These are phyloP conservation scores for Andrena bucephala DNA, from an alignment of 2,888 invertebrate genomes.

Conservation along the genomic window DNA sequence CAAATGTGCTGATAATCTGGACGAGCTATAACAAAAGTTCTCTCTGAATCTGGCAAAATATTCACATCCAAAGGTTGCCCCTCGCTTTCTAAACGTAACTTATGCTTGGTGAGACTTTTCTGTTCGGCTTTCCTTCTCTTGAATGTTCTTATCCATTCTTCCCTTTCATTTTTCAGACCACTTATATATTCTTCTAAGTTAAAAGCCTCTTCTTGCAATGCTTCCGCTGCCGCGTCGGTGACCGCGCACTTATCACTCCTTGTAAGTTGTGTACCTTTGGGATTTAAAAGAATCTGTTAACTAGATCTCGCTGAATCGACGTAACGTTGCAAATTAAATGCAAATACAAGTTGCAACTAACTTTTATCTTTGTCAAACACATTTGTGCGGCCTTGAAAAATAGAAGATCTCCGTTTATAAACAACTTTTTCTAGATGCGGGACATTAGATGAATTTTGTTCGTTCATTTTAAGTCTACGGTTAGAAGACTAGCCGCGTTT, in stretches of 20 bases:
- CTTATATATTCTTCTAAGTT: constrained; percentile 73
- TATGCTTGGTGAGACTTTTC: constrained; percentile 51
- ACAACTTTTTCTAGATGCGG: constrained; percentile 23
- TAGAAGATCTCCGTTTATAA: constrained; percentile 73
- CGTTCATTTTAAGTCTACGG: constrained; percentile 43
- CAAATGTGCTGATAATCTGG: constrained; percentile 73
- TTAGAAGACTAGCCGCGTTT: no score
- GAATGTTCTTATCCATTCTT: constrained; percentile 72
- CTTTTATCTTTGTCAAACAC: constrained; percentile 39
- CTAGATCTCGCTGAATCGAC: neutral
- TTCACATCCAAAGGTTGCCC: constrained; percentile 68
- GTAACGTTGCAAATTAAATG: neutral
- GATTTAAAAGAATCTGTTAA: neutral
- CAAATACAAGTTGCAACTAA: constrained; percentile 43
- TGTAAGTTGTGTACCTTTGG: neutral
- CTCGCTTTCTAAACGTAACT: constrained; percentile 33
- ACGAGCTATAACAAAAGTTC: constrained; percentile 65
- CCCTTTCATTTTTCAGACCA: constrained; percentile 72
- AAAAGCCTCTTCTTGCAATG: constrained; percentile 57
- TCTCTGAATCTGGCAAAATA: constrained; percentile 69
- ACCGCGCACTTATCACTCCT: neutral
- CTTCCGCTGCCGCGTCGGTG: neutral
- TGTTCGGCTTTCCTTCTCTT: constrained; percentile 65
- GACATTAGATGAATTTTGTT: neutral
- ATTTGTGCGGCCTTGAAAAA: constrained; percentile 67